phyloP scores from a whole-genome alignment of 2,888 invertebrate genomes.

The Metopia argyrocephala region DNA sequence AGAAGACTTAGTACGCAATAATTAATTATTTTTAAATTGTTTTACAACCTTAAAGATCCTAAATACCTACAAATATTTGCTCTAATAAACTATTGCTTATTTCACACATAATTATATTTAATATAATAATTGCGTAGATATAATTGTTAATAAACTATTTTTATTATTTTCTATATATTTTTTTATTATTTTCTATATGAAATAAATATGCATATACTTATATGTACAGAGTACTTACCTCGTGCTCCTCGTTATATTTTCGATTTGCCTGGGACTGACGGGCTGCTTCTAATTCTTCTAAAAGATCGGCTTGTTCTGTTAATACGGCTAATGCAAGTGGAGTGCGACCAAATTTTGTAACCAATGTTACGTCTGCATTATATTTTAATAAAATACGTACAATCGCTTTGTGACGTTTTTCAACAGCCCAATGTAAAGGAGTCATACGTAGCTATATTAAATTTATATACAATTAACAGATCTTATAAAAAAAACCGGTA shows the following conservation, averaged over 20 bases:
- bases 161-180: neutral
- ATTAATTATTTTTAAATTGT: too few relatives aligned
- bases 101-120: too few relatives aligned
- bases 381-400: slow-evolving; percentile 85
- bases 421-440: slow-evolving; percentile 96
- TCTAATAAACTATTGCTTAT: too few relatives aligned
- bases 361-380: slow-evolving; percentile 85
- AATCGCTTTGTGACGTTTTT: slow-evolving; percentile 86
- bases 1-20: too few relatives aligned
- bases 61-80: too few relatives aligned
- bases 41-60: too few relatives aligned
- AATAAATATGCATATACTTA: neutral
- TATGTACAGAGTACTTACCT: slow-evolving; percentile 67
- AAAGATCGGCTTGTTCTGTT: slow-evolving; percentile 82
- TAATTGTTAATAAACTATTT: too few relatives aligned
- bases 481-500: neutral
- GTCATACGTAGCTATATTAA: slow-evolving; percentile 87
- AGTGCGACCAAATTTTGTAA: slow-evolving; percentile 87
- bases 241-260: slow-evolving; percentile 74
- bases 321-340: slow-evolving; percentile 84
- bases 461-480: neutral
- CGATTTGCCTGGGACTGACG: slow-evolving; percentile 73
- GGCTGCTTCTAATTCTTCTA: slow-evolving; percentile 80
- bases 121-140: too few relatives aligned
- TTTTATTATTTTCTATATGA: neutral